A percentile compares a stretch with the other conserved stretches of the same genome.
phyloP scores from a whole-genome alignment of 2,113 vertebrate genomes.

The Arizona elegans region DNA sequence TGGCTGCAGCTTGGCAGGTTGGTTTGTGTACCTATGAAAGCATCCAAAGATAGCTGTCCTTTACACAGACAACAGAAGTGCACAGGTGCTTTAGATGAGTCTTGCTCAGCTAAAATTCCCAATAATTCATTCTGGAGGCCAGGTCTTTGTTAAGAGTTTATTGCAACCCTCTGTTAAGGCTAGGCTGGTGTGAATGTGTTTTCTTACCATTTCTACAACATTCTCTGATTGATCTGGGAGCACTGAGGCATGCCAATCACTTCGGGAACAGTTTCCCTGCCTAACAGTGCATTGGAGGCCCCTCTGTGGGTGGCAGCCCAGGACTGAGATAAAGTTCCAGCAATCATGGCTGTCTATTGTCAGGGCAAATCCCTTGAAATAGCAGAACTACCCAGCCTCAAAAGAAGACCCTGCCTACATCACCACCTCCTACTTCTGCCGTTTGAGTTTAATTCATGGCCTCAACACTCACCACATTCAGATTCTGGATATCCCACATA shows the following conservation, averaged over 20 bases:
- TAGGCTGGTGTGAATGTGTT: too few relatives aligned
- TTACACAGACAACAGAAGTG: neutral
- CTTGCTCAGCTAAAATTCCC: neutral
- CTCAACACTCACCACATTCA: neutral
- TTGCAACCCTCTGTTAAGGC: neutral
- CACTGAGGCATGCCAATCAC: neutral
- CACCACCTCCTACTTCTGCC: neutral
- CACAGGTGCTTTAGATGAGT: too few relatives aligned
- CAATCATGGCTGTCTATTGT: conserved; percentile 13
- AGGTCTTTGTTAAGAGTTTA: neutral
- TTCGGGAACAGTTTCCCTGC: neutral
- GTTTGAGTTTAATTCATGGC: neutral
- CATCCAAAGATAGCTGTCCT: neutral
- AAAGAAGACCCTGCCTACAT: neutral
- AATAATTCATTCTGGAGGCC: neutral
- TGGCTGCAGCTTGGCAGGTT: neutral
- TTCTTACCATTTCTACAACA: neutral
- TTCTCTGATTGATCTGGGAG: neutral
- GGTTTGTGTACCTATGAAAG: neutral
- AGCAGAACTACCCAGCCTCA: neutral
- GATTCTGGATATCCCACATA: neutral
- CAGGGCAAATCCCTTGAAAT: conserved; percentile 10
- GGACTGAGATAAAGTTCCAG: conserved; percentile 7
- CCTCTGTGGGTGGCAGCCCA: conserved; percentile 16
- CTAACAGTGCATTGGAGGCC: neutral